Percentiles rank a stretch among this genome's conserved stretches.
These are phyloP conservation scores for Eurosta solidaginis DNA, from an alignment of 1,140 invertebrate genomes.

Conservation along the genomic window DNA sequence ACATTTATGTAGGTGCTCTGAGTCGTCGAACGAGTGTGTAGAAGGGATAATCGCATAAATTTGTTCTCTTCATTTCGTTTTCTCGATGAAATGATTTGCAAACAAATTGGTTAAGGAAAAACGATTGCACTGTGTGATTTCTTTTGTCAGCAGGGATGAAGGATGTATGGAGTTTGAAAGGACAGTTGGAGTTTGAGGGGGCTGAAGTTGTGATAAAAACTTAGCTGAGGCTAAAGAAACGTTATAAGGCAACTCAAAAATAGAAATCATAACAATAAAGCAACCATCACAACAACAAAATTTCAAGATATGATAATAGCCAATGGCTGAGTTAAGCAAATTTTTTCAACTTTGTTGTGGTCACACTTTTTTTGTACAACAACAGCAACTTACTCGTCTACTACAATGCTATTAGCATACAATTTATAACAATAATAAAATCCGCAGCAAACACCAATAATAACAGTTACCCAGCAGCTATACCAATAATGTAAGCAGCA, in stretches of 20 bases:
- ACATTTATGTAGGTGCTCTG: not conserved
- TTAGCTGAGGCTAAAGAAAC: not conserved
- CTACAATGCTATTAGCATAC: not conserved
- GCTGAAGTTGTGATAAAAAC: not conserved
- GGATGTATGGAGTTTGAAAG: not conserved
- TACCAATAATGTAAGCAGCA: not conserved
- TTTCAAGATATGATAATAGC: not conserved
- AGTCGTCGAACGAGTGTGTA: not conserved
- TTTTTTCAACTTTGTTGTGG: not conserved
- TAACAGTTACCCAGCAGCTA: not conserved
- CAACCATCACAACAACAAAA: not conserved
- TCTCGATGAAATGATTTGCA: constrained; percentile 35
- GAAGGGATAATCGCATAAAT: constrained; percentile 29
- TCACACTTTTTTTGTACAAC: not conserved
- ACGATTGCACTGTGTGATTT: constrained; percentile 35
- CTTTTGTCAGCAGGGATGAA: constrained; percentile 29
- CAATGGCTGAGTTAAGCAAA: not conserved
- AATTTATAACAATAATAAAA: not conserved
- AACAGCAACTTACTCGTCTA: not conserved
- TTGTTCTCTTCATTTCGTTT: not conserved
- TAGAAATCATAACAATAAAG: not conserved
- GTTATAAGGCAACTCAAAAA: not conserved
- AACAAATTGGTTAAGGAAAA: constrained; percentile 37
- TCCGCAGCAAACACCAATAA: not conserved
- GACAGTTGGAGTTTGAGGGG: not conserved